Base-by-base conservation (phyloP, 2,113 vertebrate species). In the Todiramphus saurophagus region DNA sequence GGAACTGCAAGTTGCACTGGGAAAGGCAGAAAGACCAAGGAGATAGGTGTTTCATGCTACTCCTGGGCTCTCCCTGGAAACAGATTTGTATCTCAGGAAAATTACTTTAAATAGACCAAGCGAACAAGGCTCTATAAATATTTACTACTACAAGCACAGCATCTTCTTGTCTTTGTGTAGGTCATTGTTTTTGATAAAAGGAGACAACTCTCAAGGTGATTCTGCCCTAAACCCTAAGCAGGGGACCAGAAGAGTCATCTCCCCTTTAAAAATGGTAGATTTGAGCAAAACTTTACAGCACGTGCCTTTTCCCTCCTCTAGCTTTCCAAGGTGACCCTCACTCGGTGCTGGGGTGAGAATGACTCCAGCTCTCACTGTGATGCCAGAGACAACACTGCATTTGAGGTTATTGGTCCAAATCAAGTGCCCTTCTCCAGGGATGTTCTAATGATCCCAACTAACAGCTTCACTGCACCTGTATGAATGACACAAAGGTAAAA, bases 241-340 rank as follows among this genome's bases (percentile, higher is more conserved):
- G 53, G 44, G 74, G 21, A 77, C 19, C 73, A 83, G 43, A 37
- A 62, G 41, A 31, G 31, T 48, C 1, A 2, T 0, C 60, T 74
- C 31, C 63, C 19, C 46, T 37, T 43, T 21, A 28, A 68, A 27
- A 66, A 87, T 27, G 31, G 28, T n/a, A 64, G 39, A 31, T 74
- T 20, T 44, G 53, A 66, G 59, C 35, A 64, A 69, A 89, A 46
- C 9, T 20, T 7, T 7, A 9, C 15, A 76, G 39, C 30, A 43
- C 0, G 0, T 18, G 58, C 10, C 30, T 48, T 44, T 12, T 15
- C 31, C 21, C 56, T 60, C 73, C 83, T 82, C 43, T 0, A 39
- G 35, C 58, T 44, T 73, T 31, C 77, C 41, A 15, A 39, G 35
- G 37, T 0, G 10, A 64, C 31, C 19, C 64, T 21, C 41, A 5